These are phyloP conservation scores for Tetraneura akinire DNA, from an alignment of 1,140 invertebrate species.

Conservation along the genomic window DNA sequence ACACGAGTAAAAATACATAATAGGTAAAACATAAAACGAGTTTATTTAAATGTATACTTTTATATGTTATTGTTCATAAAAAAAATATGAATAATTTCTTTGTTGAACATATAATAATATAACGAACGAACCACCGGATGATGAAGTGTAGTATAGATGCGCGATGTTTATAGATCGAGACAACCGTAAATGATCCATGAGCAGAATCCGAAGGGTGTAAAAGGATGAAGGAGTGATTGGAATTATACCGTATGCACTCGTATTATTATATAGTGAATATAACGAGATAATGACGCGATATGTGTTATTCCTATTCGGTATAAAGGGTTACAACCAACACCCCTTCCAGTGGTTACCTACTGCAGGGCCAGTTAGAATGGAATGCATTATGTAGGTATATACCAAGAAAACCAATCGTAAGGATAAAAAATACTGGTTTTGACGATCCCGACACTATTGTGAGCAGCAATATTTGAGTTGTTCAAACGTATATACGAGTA, in stretches of 20 bases:
- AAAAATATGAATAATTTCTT: not conserved
- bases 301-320: not conserved
- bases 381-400: slow-evolving; percentile 1
- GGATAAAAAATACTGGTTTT: slow-evolving; percentile 3
- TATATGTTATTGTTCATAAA: not conserved
- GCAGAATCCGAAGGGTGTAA: not conserved
- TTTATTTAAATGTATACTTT: not conserved
- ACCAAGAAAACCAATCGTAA: not conserved
- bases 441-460: slow-evolving; percentile 18
- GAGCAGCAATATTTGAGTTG: too few species aligned
- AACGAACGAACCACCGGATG: slow-evolving; percentile 37
- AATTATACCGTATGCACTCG: not conserved
- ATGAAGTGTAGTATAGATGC: too few species aligned
- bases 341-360: not conserved
- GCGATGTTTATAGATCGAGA: not conserved
- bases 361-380: not conserved
- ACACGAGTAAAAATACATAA: too few species aligned
- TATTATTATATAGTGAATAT: not conserved
- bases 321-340: not conserved
- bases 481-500: not conserved
- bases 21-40: not conserved
- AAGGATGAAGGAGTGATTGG: not conserved
- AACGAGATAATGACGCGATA: not conserved
- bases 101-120: too few species aligned
- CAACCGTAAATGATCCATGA: not conserved